A percentile compares a stretch with the other conserved stretches of the same genome.
Conservation (phyloP, 2,797 vertebrate genomes). For the Thripadectes ignobilis region DNA sequence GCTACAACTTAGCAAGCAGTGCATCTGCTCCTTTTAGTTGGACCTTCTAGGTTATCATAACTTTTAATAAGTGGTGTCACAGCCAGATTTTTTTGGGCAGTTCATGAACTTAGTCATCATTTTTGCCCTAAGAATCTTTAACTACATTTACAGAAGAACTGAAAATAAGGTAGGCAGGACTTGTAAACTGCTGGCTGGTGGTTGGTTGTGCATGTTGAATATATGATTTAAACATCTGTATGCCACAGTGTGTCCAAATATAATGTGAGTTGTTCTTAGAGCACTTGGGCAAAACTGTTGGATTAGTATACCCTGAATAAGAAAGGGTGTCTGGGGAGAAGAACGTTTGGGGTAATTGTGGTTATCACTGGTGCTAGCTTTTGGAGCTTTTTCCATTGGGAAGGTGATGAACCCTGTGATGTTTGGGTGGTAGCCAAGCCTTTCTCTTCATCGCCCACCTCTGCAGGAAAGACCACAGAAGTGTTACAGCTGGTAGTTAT, state of each 20-base stretch:
- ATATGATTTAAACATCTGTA: neutral
- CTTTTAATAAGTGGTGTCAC: conserved; percentile 27
- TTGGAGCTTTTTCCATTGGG: neutral
- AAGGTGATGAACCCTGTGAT: neutral
- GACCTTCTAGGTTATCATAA: conserved; percentile 10
- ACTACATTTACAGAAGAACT: neutral
- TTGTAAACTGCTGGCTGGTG: neutral
- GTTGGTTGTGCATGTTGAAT: neutral
- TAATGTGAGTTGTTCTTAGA: neutral
- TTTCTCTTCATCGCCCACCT: neutral
- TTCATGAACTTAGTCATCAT: neutral
- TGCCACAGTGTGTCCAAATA: neutral
- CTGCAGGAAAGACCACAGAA: neutral
- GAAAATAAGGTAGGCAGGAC: neutral
- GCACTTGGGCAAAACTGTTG: neutral
- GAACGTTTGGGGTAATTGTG: neutral
- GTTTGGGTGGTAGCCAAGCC: neutral
- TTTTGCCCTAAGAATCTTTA: neutral
- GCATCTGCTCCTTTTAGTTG: conserved; percentile 28
- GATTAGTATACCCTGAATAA: neutral
- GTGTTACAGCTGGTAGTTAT: neutral
- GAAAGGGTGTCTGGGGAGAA: no score
- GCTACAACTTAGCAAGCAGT: neutral
- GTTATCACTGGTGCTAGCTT: neutral
- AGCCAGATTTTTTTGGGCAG: conserved; percentile 13